Evolutionary conservation across 2,888 invertebrate genomes (phyloP).

Genomic region (Drosophila setosimentum): DNA sequence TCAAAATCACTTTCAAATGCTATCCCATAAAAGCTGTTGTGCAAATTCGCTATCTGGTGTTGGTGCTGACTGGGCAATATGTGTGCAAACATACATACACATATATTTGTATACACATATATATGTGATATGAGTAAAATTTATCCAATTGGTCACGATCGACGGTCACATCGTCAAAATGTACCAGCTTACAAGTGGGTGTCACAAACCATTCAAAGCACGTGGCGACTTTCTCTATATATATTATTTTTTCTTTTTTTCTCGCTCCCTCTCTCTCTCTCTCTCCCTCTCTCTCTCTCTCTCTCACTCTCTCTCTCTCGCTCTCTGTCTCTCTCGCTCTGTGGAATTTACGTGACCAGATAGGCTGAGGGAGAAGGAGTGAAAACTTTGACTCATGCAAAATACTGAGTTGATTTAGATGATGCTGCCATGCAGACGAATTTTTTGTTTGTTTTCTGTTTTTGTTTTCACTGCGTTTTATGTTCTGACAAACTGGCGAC

Average conservation of each 20-base stretch:
- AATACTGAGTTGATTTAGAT: slow-evolving; percentile 66
- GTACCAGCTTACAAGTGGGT: slow-evolving; percentile 14
- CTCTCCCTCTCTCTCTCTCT: not conserved
- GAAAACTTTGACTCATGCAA: slow-evolving; percentile 11
- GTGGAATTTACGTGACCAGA: slow-evolving; percentile 40
- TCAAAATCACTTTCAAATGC: slow-evolving; percentile 14
- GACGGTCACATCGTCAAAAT: slow-evolving; percentile 11
- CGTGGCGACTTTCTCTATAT: slow-evolving; percentile 1
- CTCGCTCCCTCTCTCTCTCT: not conserved
- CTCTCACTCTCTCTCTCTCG: not conserved
- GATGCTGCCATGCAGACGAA: slow-evolving; percentile 67
- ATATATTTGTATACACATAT: not conserved
- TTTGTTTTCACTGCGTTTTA: slow-evolving; percentile 58
- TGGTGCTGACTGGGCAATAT: not conserved
- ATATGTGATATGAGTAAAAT: not conserved
- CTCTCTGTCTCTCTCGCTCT: not conserved
- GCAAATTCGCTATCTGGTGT: not conserved
- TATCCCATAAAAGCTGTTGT: not conserved
- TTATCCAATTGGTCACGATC: slow-evolving; percentile 33
- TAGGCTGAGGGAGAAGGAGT: slow-evolving; percentile 11
- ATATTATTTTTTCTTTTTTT: not conserved
- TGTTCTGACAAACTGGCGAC: slow-evolving; percentile 71
- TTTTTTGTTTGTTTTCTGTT: slow-evolving; percentile 48
- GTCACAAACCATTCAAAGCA: slow-evolving; percentile 12
- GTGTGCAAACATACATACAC: not conserved